Evolutionary conservation across 2,113 vertebrate species (phyloP), one percentile per base, ranked within the genome.

Genomic region (Chroicocephalus ridibundus): DNA sequence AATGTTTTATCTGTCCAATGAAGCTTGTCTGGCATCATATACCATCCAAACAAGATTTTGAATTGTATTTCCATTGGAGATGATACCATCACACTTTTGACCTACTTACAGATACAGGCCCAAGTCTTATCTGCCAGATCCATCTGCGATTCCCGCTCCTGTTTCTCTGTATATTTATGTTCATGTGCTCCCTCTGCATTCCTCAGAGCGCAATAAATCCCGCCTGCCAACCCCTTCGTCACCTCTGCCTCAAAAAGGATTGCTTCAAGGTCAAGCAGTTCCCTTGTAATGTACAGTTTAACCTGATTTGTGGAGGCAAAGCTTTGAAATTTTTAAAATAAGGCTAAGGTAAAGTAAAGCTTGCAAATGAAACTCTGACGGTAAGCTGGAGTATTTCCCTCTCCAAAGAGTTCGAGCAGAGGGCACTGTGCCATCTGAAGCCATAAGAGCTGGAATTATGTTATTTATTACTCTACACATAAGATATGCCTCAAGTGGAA

Each of bases 281-380:
- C 90, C 95, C 94, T 98, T 96, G 93, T 96, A 97, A 97, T 75
- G 82, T 96, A 95, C 96, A 96, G 82, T 96, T 98, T 98, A 98
- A 98, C 96, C 97, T 98, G 97, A 98, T 98, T 98, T 98, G 97
- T 97, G 91, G 95, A 96, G 95, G 94, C 97, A 55, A 89, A 97
- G 93, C 96, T 96, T 95, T 94, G 86, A 98, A 97, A 95, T 95
- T 95, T 97, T 98, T 96, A 97, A 97, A 98, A 97, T 94, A 97
- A 98, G 82, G 72, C 94, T 95, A 93, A 95, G 94, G 94, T 74
- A 93, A 94, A 95, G 88, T 86, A 93, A 98, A 97, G 90, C 88
- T 96, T 90, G 96, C 80, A 97, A 98, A 98, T 98, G 96, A 97
- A 97, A 96, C 92, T 91, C 44, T 97, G 93, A 94, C 15, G 38